Percentiles rank a stretch among this genome's conserved stretches.
Conservation (phyloP, 2,113 vertebrate genomes). For the Platysteira castanea region DNA sequence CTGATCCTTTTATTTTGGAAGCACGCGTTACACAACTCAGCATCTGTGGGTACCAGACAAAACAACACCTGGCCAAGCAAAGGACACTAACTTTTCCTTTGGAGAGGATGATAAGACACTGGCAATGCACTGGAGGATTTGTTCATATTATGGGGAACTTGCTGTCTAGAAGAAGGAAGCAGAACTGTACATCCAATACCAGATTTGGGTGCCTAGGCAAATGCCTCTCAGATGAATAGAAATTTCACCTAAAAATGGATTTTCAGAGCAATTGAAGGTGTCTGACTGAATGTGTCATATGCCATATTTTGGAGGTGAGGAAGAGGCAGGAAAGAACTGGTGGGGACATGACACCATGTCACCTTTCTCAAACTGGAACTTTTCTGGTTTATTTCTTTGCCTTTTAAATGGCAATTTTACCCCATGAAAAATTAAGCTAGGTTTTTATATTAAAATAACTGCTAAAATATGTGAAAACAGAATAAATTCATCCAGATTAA, state of each 20-base stretch:
- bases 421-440: background rate
- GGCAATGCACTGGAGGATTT: background rate
- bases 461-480: background rate
- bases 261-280: background rate
- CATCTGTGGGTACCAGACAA: background rate
- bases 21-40: background rate
- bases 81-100: background rate
- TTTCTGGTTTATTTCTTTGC: background rate
- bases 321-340: background rate
- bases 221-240: background rate
- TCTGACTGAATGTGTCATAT: background rate
- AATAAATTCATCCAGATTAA: background rate
- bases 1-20: background rate
- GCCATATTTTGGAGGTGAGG: background rate
- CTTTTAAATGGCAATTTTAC: background rate
- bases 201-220: background rate
- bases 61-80: background rate
- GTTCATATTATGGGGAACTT: rapidly evolving
- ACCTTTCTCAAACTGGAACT: background rate
- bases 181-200: background rate
- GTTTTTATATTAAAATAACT: background rate
- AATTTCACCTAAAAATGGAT: background rate
- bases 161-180: background rate
- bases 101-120: background rate
- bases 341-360: background rate